Evolutionary conservation across 2,797 vertebrate genomes (phyloP), one percentile per base, ranked within the genome.

Genomic region (Gambusia yucatana): DNA sequence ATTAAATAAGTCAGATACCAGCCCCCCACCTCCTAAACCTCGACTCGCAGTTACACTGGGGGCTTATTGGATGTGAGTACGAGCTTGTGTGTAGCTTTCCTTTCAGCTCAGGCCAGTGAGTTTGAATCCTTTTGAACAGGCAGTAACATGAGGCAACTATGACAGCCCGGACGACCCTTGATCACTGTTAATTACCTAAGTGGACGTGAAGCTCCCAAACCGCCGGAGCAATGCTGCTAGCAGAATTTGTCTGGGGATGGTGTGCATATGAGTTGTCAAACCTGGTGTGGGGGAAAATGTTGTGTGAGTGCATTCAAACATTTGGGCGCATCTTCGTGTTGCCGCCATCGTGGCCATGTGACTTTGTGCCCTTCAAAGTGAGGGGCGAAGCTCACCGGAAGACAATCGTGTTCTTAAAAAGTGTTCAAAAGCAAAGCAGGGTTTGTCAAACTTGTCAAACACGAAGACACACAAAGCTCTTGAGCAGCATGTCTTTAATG

Each of bases 151-250:
- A 91, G 93, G 90, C 92, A 92, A 87, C 92, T 83, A 87, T 93
- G 93, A 94, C 94, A 95, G 87, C 84, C 90, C 75, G 88, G 87
- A 92, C 91, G 88, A 95, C 91, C 94, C 92, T 95, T 95, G 94
- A 96, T 96, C 95, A 95, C 89, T 82, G 92, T 90, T 94, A 92
- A 94, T 95, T 92, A 95, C 92, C 90, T 91, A 91, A 95, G 92
- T 91, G 92, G 93, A 93, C 85, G 84, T 91, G 93, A 94, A 88
- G 72, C 90, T 87, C 92, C 91, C 89, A 89, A 93, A 93, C 89
- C 90, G 72, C 84, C 85, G 83, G 86, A 89, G 89, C 82, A 16
- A 79, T 84, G 83, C 85, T 69, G 86, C 86, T 69, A 75, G 72
- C 28, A 50, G 83, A 83, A 84, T 33, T 44, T 77, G 88, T 78